These are phyloP conservation scores for Oncorhynchus kisutch DNA, from an alignment of 2,113 vertebrate species.

Conservation along the genomic window DNA sequence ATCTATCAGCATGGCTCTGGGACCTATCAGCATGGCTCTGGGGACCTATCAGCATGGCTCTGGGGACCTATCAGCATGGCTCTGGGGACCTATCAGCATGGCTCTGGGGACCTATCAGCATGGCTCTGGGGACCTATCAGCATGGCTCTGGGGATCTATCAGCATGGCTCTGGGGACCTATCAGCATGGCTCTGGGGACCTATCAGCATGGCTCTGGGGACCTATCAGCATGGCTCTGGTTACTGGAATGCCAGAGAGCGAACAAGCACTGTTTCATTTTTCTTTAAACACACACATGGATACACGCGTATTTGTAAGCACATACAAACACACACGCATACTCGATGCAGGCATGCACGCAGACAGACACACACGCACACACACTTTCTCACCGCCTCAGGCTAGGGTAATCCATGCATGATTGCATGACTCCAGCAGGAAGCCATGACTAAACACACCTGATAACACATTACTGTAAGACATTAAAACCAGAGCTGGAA, in stretches of 20 bases:
- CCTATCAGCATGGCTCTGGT: neutral
- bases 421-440: constrained; percentile 39
- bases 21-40: constrained; percentile 21
- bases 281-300: neutral
- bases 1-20: neutral
- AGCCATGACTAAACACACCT: constrained; percentile 62
- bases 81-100: no score
- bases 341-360: neutral
- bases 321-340: neutral
- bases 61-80: neutral
- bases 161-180: no score
- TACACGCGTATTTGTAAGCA: neutral
- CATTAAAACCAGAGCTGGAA: neutral
- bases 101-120: no score
- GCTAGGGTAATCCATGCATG: constrained; percentile 19
- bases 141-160: no score
- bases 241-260: constrained; percentile 16
- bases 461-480: constrained; percentile 49
- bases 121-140: no score
- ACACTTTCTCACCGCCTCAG: constrained; percentile 10
- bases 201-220: neutral
- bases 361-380: neutral
- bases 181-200: no score
- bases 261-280: neutral
- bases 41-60: neutral